phyloP scores from a whole-genome alignment of 2,888 invertebrate species.

The Caenorhabditis sp. region DNA sequence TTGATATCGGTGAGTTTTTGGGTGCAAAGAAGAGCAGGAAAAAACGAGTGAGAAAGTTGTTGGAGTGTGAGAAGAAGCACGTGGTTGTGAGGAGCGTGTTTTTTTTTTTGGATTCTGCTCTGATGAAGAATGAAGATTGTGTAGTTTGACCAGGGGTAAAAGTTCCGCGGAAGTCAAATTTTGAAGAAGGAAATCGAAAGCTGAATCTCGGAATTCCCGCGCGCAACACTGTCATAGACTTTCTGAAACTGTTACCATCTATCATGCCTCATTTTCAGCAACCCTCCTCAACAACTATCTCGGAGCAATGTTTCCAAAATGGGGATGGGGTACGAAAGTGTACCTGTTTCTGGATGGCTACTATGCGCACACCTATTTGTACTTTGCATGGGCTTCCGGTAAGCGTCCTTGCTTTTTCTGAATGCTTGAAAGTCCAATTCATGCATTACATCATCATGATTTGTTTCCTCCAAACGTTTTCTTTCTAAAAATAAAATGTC shows the following conservation, averaged over 20 bases:
- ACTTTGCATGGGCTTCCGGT: constrained; percentile 61
- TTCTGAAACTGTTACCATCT: no score
- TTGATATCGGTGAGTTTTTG: constrained; percentile 56
- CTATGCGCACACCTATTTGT: constrained; percentile 53
- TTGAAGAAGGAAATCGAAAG: no score
- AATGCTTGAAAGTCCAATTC: no score
- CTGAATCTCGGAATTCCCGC: no score
- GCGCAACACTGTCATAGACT: no score
- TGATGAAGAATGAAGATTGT: not conserved
- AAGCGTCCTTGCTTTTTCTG: not conserved
- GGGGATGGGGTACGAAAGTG: constrained; percentile 34
- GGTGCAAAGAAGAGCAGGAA: not conserved
- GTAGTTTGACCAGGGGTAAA: no score
- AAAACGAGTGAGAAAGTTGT: not conserved
- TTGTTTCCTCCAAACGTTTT: no score
- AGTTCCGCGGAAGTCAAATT: no score
- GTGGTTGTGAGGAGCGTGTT: not conserved
- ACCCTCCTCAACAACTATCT: constrained; percentile 61
- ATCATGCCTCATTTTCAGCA: constrained; percentile 49
- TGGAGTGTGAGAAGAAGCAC: not conserved
- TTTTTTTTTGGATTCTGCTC: not conserved
- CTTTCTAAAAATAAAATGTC: no score
- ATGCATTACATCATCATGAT: no score
- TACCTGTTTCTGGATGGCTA: constrained; percentile 42
- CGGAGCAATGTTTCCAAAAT: constrained; percentile 54